Base-by-base conservation (phyloP, 2,797 vertebrate genomes). In the Syngnathus acus region DNA sequence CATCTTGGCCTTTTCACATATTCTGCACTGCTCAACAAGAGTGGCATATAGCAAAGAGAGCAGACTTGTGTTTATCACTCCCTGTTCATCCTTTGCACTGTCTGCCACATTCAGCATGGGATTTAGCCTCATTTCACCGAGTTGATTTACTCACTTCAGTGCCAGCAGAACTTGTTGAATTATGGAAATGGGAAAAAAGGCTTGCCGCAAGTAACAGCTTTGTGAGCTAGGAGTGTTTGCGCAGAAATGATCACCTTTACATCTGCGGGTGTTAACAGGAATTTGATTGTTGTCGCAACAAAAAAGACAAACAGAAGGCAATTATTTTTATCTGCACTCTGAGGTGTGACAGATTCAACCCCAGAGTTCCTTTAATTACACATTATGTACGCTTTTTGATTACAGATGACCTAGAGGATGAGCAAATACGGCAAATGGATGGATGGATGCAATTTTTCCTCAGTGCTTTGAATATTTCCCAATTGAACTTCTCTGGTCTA, bases 151-250 rank as follows among this genome's bases (percentile, higher is more conserved):
- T 61, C 21, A 10, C 53, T 37, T 65, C 54, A 4, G 39, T 43
- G 74, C 68, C 69, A 79, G 61, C 45, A 65, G 65, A 72, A 78
- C 74, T 69, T 75, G 72, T 77, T 75, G 71, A 75, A 66, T 68
- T 74, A 72, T 78, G 69, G 68, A 78, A 80, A 77, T 74, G 39
- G 17, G 0, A 37, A 17, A 43, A 43, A 13, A 43, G 13, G 11
- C 6, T 14, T 7, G 55, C 55, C 14, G 14, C 55, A 14, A 57
- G 32, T 57, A 38, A 57, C 14, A 17, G 26, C 55, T 17, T 16
- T 57, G 55, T 57, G 55, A 37, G 4, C 37, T 38, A 16, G 13
- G 37, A 57, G 55, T 57, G 55, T 37, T 57, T 61, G 59, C 40
- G 3, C 19, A 10, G 59, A 14, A 42, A 61, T 61, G 21, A 37